Conservation (phyloP, 2,113 vertebrate genomes). For the Spea bombifrons region DNA sequence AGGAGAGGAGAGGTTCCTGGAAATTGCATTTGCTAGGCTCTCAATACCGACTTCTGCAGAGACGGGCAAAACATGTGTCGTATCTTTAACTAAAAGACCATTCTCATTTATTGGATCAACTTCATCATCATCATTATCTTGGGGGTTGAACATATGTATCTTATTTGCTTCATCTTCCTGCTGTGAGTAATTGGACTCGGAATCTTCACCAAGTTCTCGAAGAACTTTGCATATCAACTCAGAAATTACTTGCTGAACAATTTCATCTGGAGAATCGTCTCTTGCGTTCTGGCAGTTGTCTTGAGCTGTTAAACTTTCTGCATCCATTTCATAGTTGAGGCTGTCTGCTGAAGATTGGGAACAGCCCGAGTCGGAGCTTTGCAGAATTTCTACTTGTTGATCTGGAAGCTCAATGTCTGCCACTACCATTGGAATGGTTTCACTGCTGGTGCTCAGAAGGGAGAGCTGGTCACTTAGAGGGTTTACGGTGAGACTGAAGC, state of each 20-base stretch:
- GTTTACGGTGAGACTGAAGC: slow-evolving; percentile 93
- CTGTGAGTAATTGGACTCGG: slow-evolving; percentile 61
- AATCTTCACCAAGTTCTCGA: slow-evolving; percentile 68
- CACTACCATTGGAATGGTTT: slow-evolving; percentile 83
- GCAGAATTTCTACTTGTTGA: slow-evolving; percentile 81
- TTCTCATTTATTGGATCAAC: slow-evolving; percentile 56
- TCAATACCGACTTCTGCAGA: slow-evolving; percentile 67
- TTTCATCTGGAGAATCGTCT: slow-evolving; percentile 71
- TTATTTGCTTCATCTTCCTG: slow-evolving; percentile 67
- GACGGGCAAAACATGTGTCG: slow-evolving; percentile 59
- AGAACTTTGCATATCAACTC: slow-evolving; percentile 84
- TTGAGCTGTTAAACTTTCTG: slow-evolving; percentile 68
- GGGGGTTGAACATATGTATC: slow-evolving; percentile 53
- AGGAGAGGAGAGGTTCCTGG: slow-evolving; percentile 91
- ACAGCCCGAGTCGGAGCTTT: slow-evolving; percentile 85
- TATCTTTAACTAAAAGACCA: slow-evolving; percentile 56
- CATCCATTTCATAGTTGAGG: slow-evolving; percentile 82
- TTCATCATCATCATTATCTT: slow-evolving; percentile 55
- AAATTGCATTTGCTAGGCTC: slow-evolving; percentile 77
- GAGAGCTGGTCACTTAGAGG: slow-evolving; percentile 93
- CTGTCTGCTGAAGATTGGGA: slow-evolving; percentile 89
- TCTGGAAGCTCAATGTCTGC: slow-evolving; percentile 82
- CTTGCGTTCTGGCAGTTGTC: slow-evolving; percentile 66
- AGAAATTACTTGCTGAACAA: slow-evolving; percentile 78
- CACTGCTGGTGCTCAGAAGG: slow-evolving; percentile 90